Evolutionary conservation across 2,113 vertebrate genomes (phyloP).

Genomic region (Jacana jacana): DNA sequence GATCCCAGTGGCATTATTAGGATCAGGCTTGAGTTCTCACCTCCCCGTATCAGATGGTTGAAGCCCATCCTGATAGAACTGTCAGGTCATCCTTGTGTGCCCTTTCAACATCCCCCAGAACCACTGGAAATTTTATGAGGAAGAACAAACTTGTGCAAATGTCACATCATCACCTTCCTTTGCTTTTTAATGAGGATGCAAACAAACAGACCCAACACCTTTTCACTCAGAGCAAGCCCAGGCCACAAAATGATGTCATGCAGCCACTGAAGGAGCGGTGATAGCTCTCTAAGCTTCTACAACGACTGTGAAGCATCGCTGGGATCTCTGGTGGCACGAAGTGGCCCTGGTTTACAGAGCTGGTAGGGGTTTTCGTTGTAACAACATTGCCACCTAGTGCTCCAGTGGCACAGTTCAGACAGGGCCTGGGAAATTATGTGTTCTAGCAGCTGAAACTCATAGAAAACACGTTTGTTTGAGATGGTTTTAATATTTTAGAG

Average conservation of each 20-base stretch:
- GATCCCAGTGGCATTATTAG: neutral
- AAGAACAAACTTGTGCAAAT: neutral
- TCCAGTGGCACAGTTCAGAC: neutral
- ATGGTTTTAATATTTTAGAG: neutral
- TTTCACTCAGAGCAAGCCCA: neutral
- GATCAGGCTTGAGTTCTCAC: neutral
- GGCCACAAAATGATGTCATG: neutral
- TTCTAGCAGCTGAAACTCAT: neutral
- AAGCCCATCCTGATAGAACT: neutral
- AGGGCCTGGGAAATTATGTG: accelerated
- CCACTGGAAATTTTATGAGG: neutral
- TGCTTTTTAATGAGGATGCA: neutral
- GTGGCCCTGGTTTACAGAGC: neutral
- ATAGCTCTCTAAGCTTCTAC: neutral
- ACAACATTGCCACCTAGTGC: conserved; percentile 82
- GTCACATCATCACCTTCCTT: accelerated
- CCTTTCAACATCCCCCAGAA: neutral
- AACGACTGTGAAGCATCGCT: neutral
- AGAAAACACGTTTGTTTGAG: neutral
- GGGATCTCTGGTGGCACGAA: neutral
- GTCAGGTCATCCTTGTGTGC: neutral
- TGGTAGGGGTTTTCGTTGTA: conserved; percentile 57
- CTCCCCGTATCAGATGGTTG: neutral
- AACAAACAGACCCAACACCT: neutral
- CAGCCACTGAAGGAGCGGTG: accelerated